Base-by-base conservation (phyloP, 2,888 invertebrate species). In the Anagyrus pseudococci region DNA sequence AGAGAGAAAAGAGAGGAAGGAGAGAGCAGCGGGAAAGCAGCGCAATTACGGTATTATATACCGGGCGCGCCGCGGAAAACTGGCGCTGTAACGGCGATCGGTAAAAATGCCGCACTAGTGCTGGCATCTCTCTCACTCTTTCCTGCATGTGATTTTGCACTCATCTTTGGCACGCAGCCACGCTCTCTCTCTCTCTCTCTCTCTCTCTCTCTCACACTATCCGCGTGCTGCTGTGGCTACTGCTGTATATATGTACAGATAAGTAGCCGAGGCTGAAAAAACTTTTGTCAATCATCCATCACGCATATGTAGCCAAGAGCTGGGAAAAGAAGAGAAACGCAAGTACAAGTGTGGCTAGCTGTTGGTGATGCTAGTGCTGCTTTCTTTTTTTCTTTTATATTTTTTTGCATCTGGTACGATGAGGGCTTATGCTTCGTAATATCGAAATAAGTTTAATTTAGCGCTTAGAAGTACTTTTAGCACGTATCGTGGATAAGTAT, bases 61-160 rank as follows among this genome's bases (percentile, higher is more conserved):
- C 53, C 57, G 10, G 13, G 23, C 46, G 64, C 46, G 19, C 59
- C 17, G 25, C 44, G 40, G 15, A 46, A 58, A 58, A 63, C 29
- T n/a, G n/a, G n/a, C n/a, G n/a, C n/a, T n/a, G n/a, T n/a, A n/a
- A n/a, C n/a, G n/a, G n/a, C 13, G 25, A 6, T 8, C 26, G 20
- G 20, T 40, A n/a, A 43, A 10, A 49, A 29, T 29, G 23, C 44
- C 74, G 71, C 74, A 71, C 68, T 20, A 68, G 67, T 69, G n/a
- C n/a, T n/a, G n/a, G n/a, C n/a, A n/a, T n/a, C n/a, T n/a, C n/a
- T n/a, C n/a, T n/a, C n/a, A n/a, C n/a, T n/a, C n/a, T n/a, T n/a
- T n/a, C n/a, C n/a, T n/a, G n/a, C n/a, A n/a, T n/a, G n/a, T n/a
- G n/a, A n/a, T n/a, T n/a, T n/a, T n/a, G 40, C 53, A 48, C 58